Conservation (phyloP, 2,113 vertebrate species). For the Clarias macrocephalus region DNA sequence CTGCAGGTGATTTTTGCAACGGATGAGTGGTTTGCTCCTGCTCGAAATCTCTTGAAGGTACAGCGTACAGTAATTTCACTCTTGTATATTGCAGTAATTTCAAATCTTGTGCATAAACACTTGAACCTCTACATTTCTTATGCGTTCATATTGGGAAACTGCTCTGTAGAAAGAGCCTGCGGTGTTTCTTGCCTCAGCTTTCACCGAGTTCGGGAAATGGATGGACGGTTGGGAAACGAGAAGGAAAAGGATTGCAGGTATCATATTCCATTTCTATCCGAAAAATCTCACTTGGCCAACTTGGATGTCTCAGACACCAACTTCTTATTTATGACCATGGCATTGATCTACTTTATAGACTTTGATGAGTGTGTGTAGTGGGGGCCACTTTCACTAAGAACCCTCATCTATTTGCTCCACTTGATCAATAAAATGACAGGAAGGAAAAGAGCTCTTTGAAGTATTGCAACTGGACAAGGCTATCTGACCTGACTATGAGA, state of each 20-base stretch:
- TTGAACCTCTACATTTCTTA: neutral
- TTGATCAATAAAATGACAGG: slow-evolving; percentile 34
- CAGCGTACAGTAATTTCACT: neutral
- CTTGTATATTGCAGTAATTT: neutral
- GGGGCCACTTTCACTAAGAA: slow-evolving; percentile 16
- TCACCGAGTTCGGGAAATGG: slow-evolving; percentile 78
- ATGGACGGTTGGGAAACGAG: slow-evolving; percentile 85
- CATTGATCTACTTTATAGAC: slow-evolving; percentile 21
- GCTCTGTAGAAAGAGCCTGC: slow-evolving; percentile 65
- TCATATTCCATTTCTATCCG: neutral
- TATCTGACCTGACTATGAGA: slow-evolving; percentile 23
- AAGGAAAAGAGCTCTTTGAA: slow-evolving; percentile 20
- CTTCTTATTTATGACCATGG: slow-evolving; percentile 4
- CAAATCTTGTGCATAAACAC: neutral
- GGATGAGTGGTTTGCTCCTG: slow-evolving; percentile 78
- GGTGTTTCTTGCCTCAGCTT: slow-evolving; percentile 65
- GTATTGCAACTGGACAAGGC: slow-evolving; percentile 26
- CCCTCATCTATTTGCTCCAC: slow-evolving; percentile 24
- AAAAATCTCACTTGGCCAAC: neutral
- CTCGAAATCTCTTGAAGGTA: slow-evolving; percentile 75
- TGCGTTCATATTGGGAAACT: neutral
- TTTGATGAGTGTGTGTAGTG: slow-evolving; percentile 24
- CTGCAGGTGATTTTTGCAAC: slow-evolving; percentile 73
- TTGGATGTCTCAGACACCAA: neutral
- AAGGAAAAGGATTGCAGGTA: slow-evolving; percentile 76